A percentile compares a stretch with the other conserved stretches of the same genome.
These are phyloP conservation scores for Propithecus coquereli DNA, from an alignment of 2,113 vertebrate species.

Conservation along the genomic window DNA sequence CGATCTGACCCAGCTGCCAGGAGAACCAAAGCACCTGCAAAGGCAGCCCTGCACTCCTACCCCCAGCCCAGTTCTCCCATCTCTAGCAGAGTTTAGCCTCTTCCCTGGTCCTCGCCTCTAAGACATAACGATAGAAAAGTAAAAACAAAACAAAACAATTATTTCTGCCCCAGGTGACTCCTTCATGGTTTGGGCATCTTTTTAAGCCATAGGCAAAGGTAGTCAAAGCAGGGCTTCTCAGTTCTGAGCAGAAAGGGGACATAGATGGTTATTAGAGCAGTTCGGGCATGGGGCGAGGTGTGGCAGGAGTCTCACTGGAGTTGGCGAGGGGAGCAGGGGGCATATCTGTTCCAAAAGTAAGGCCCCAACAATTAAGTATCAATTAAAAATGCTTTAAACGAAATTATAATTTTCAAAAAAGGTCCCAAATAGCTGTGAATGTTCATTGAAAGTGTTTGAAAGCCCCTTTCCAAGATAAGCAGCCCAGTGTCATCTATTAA, in stretches of 20 bases:
- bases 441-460: background rate
- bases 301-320: background rate
- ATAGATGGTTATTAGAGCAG: background rate
- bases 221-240: background rate
- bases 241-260: background rate
- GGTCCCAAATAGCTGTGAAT: background rate
- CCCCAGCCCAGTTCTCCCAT: background rate
- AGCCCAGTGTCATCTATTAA: background rate
- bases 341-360: background rate
- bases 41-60: background rate
- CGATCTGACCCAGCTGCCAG: fast-evolving
- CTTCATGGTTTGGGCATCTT: background rate
- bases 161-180: background rate
- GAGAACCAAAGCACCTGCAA: background rate
- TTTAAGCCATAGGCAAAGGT: background rate
- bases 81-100: background rate
- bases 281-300: background rate
- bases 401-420: background rate
- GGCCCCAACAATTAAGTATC: background rate
- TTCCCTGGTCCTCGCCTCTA: background rate
- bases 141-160: background rate
- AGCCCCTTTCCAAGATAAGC: background rate
- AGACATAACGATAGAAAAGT: background rate
- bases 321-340: fast-evolving
- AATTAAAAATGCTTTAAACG: background rate